Evolutionary conservation across 2,113 vertebrate genomes (phyloP), one percentile per base, ranked within the genome.

Genomic region (Vulpes ferrilata): DNA sequence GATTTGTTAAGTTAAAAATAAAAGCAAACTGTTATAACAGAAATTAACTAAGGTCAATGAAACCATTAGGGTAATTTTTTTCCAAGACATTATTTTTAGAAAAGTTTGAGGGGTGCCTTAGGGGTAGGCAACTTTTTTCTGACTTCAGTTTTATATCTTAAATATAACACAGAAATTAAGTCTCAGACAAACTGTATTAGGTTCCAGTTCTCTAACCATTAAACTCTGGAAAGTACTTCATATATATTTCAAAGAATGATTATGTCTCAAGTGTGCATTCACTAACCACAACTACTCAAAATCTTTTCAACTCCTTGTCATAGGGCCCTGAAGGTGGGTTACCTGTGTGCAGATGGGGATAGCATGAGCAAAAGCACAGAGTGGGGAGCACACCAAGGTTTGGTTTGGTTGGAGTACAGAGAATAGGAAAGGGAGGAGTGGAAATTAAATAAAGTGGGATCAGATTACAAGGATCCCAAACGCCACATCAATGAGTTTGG

Each of bases 91-190:
- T 76, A 6, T 55, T 88, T 93, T 87, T 90, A 86, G 19, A 91
- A 93, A 96, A 85, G 10, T 62, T 94, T 55, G 74, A 5, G 25
- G 78, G 53, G 22, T 25, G n/a, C 30, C 32, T 16, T 1, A 91
- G 48, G 51, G 11, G 48, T 86, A 97, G 84, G 38, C 53, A 89
- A 71, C 73, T 57, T 85, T 82, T 69, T 43, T 87, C 15, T 51
- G n/a, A 92, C 76, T 90, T 96, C 16, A 96, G 20, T 90, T 94
- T 96, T 90, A 81, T 48, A 95, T 25, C 16, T 62, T 92, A 55
- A 95, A 96, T 96, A 94, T 15, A 94, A 32, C 79, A 85, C 38
- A 96, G 69, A 95, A 86, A 95, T 27, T 20, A 94, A 64, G 43
- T 48, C 65, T 93, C 84, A 92, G 32, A 60, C 27, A 96, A 92